A percentile compares a stretch with the other conserved stretches of the same genome.
phyloP scores from a whole-genome alignment of 2,888 invertebrate species.

The Nymphalis c-album region DNA sequence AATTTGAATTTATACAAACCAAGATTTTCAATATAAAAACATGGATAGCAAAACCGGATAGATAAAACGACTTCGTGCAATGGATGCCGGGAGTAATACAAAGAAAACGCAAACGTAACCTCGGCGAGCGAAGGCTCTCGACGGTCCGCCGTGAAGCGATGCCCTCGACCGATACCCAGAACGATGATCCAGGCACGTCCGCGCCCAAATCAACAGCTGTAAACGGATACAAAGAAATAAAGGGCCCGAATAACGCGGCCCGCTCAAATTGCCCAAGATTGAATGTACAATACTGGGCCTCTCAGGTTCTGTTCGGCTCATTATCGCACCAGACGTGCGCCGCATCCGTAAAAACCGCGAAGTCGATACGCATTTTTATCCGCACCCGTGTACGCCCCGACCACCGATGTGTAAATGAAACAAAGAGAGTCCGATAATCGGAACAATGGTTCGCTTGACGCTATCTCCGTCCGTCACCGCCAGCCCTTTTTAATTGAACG shows the following conservation, averaged over 20 bases:
- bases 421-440: constrained; percentile 23
- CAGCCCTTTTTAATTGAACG: constrained; percentile 27
- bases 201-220: constrained; percentile 24
- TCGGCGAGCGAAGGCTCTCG: constrained; percentile 7
- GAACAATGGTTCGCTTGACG: constrained; percentile 28
- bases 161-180: constrained; percentile 12
- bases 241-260: constrained; percentile 31
- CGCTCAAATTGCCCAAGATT: constrained; percentile 37
- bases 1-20: background rate
- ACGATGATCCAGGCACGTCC: constrained; percentile 22
- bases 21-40: background rate
- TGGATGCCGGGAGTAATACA: background rate
- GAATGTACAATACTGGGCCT: constrained; percentile 32
- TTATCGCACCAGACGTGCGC: constrained; percentile 50
- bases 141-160: constrained; percentile 3
- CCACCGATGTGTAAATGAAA: constrained; percentile 23
- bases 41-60: background rate
- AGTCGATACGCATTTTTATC: constrained; percentile 27
- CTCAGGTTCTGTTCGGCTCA: constrained; percentile 39
- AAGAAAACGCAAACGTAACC: constrained; percentile 1
- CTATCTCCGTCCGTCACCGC: constrained; percentile 23
- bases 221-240: constrained; percentile 29
- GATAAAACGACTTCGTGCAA: background rate
- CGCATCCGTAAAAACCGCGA: constrained; percentile 44
- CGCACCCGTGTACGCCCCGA: constrained; percentile 19